phyloP scores from a whole-genome alignment of 2,797 vertebrate species.

The Xenops minutus region DNA sequence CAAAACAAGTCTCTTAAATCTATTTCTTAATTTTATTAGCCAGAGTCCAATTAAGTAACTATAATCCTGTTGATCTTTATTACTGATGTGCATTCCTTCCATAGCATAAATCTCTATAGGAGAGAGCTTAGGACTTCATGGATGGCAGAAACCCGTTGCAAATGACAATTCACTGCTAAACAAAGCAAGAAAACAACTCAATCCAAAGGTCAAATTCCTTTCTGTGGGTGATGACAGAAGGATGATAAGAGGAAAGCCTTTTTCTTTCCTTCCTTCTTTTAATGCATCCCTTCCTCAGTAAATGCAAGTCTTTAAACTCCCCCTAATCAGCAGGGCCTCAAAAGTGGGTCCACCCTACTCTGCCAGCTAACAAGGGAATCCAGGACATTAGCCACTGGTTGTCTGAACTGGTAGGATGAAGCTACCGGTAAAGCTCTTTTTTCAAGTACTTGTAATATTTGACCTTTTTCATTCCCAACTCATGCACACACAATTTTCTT shows the following conservation, averaged over 20 bases:
- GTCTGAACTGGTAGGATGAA: neutral
- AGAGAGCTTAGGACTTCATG: conserved; percentile 55
- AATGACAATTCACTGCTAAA: conserved; percentile 61
- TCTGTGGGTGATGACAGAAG: conserved; percentile 48
- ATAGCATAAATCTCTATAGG: conserved; percentile 57
- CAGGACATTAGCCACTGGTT: neutral
- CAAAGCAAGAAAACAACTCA: conserved; percentile 68
- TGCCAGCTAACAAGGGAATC: neutral
- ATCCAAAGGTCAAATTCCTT: conserved; percentile 68
- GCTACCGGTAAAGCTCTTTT: neutral
- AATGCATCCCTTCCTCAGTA: conserved; percentile 26
- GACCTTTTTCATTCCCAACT: neutral
- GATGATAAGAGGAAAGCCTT: conserved; percentile 45
- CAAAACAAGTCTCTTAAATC: conserved; percentile 32
- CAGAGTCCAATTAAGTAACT: conserved; percentile 56
- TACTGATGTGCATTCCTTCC: conserved; percentile 66
- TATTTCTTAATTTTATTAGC: conserved; percentile 50
- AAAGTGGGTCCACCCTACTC: neutral
- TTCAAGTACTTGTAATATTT: neutral
- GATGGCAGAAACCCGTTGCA: conserved; percentile 22
- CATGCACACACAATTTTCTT: neutral
- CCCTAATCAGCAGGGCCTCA: conserved; percentile 1
- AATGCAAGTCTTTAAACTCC: conserved; percentile 29
- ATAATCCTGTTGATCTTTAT: conserved; percentile 61
- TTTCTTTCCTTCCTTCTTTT: conserved; percentile 56